These are phyloP conservation scores for Labeo rohita DNA, from an alignment of 2,113 vertebrate species.

Conservation along the genomic window DNA sequence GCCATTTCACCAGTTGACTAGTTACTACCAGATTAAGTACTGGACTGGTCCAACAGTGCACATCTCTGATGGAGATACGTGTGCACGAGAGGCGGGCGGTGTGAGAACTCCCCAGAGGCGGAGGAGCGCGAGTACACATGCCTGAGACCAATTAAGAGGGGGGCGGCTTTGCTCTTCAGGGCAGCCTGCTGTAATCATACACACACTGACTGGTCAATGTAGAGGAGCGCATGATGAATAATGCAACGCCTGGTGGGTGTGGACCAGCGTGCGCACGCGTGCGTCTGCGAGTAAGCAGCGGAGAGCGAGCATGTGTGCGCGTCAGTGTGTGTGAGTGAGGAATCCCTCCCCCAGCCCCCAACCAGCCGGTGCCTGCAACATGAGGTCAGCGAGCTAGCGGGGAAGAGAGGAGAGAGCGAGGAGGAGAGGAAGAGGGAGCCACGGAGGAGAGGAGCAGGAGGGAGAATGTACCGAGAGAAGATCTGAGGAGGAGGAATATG, in stretches of 20 bases:
- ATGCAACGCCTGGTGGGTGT: slow-evolving; percentile 68
- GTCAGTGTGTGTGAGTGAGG: slow-evolving; percentile 53
- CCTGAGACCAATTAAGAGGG: slow-evolving; percentile 49
- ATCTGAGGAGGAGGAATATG: slow-evolving; percentile 65
- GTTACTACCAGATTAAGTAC: background rate
- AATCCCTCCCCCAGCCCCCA: slow-evolving; percentile 69
- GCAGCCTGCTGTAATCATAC: slow-evolving; percentile 48
- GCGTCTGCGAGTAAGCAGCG: slow-evolving; percentile 33
- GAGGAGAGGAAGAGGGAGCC: slow-evolving; percentile 58
- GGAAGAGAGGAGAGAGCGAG: slow-evolving; percentile 65
- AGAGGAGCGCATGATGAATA: slow-evolving; percentile 67
- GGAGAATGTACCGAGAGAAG: slow-evolving; percentile 52
- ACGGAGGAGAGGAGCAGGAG: slow-evolving; percentile 44
- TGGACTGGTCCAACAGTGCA: background rate
- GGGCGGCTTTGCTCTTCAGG: background rate
- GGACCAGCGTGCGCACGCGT: slow-evolving; percentile 66
- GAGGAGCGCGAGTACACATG: slow-evolving; percentile 30
- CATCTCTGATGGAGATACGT: slow-evolving; percentile 11
- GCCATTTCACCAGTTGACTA: background rate
- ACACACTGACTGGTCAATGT: slow-evolving; percentile 45
- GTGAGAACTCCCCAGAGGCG: slow-evolving; percentile 17
- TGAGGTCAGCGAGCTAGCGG: slow-evolving; percentile 54
- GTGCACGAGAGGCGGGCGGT: background rate
- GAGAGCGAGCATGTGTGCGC: slow-evolving; percentile 49
- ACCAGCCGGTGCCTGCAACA: slow-evolving; percentile 50